Conservation (phyloP, 1,140 invertebrate genomes). For the Sinonovacula constricta region DNA sequence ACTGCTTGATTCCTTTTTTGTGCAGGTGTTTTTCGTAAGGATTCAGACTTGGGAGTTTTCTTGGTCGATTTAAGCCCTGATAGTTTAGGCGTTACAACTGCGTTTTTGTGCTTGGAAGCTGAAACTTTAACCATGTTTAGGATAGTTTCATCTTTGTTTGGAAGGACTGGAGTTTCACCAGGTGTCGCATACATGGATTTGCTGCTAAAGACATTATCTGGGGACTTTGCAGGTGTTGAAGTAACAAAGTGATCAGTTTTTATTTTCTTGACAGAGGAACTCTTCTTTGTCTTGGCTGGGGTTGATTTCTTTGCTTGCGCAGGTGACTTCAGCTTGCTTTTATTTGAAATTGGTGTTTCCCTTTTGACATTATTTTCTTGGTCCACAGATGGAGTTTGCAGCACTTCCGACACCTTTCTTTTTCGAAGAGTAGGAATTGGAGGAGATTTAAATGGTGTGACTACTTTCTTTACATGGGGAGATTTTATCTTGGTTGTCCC, state of each 20-base stretch:
- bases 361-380: background rate
- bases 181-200: conserved; percentile 41
- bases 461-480: background rate
- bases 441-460: background rate
- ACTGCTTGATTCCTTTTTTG: no score
- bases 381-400: background rate
- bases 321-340: no score
- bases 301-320: background rate
- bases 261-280: background rate
- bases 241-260: conserved; percentile 3
- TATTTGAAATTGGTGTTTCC: no score
- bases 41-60: no score
- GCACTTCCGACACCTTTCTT: background rate
- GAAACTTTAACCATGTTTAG: no score
- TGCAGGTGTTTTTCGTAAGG: no score
- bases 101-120: no score
- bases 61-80: no score
- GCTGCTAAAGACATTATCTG: conserved; percentile 18
- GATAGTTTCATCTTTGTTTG: no score
- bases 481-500: conserved; percentile 1
- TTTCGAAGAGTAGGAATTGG: background rate
- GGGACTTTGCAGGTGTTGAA: conserved; percentile 28
- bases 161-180: conserved; percentile 25
- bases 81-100: no score
- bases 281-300: background rate